These are phyloP conservation scores for Chionis minor DNA, from an alignment of 2,113 vertebrate species.

Conservation along the genomic window DNA sequence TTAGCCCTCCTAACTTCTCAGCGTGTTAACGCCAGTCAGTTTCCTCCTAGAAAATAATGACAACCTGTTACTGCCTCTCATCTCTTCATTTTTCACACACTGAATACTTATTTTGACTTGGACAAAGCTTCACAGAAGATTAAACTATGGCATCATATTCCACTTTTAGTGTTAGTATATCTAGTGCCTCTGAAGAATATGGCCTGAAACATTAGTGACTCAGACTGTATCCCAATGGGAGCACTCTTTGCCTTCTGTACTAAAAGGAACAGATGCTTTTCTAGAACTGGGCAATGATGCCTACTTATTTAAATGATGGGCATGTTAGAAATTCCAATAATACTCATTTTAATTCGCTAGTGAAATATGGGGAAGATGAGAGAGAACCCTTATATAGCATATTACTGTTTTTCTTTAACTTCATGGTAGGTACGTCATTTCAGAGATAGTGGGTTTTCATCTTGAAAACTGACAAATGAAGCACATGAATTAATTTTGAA, in stretches of 20 bases:
- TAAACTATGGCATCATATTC: neutral
- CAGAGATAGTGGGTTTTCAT: neutral
- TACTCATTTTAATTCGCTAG: neutral
- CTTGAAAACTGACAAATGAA: neutral
- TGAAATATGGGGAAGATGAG: neutral
- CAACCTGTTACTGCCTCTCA: neutral
- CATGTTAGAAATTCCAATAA: neutral
- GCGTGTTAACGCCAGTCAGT: neutral
- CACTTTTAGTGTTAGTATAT: neutral
- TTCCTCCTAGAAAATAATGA: neutral
- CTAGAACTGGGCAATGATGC: neutral
- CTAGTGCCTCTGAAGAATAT: neutral
- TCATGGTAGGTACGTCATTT: neutral
- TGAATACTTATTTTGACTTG: conserved; percentile 4
- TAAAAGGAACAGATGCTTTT: neutral
- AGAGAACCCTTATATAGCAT: neutral
- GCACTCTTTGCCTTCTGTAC: neutral
- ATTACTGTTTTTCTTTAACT: neutral
- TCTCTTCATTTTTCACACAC: neutral
- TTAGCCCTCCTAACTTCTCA: neutral
- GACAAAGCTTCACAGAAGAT: neutral
- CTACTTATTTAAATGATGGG: neutral
- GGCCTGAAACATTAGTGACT: neutral
- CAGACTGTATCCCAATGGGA: neutral
- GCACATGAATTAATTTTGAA: neutral